Conservation (phyloP, 2,888 invertebrate species). For the Rhaphigaster nebulosa region DNA sequence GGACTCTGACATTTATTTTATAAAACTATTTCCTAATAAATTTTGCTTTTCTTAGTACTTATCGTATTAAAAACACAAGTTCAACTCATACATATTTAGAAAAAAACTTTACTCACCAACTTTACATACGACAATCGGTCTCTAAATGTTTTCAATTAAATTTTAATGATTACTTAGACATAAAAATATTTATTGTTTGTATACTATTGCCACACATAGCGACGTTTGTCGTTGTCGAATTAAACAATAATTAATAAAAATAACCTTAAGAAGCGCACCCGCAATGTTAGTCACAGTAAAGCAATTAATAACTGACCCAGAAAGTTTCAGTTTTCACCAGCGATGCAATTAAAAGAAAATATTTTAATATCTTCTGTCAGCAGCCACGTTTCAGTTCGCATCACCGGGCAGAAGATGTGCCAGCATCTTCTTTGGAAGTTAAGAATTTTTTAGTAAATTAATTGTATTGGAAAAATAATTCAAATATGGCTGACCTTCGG, state of each 20-base stretch:
- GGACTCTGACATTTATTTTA: too few relatives aligned
- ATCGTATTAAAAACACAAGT: too few relatives aligned
- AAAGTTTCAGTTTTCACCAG: conserved; percentile 1
- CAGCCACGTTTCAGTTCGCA: background rate
- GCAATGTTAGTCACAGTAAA: background rate
- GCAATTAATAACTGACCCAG: background rate
- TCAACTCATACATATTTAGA: too few relatives aligned
- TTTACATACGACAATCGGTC: too few relatives aligned
- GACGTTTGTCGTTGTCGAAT: background rate
- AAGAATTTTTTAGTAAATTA: background rate
- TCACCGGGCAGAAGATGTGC: background rate
- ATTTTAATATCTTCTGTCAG: background rate
- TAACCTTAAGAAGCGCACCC: background rate
- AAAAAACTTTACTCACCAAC: background rate
- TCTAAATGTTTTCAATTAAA: too few relatives aligned
- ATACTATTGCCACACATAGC: background rate
- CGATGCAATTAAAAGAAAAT: conserved; percentile 9
- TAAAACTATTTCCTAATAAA: too few relatives aligned
- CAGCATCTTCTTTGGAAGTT: background rate
- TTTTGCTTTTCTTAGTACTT: too few relatives aligned
- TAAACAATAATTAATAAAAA: background rate
- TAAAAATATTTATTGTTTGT: too few relatives aligned
- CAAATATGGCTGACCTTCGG: background rate
- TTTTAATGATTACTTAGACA: too few relatives aligned
- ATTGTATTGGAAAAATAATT: background rate